These are phyloP conservation scores for Cochlearius cochlearius DNA, from an alignment of 2,113 vertebrate genomes.

Conservation along the genomic window DNA sequence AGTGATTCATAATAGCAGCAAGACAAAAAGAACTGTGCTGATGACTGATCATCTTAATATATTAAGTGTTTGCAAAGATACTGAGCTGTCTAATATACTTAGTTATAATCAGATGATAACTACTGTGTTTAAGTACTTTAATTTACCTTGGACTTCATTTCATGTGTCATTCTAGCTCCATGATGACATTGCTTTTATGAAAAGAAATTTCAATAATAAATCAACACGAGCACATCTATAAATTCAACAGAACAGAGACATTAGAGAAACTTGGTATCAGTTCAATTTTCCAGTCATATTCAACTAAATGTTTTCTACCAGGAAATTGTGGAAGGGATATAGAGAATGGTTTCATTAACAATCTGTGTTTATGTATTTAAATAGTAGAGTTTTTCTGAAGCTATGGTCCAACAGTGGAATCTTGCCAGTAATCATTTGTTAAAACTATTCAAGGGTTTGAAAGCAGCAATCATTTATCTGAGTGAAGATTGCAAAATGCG, in stretches of 20 bases:
- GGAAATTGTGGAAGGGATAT: not conserved
- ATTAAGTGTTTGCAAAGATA: conserved; percentile 55
- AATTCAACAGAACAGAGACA: not conserved
- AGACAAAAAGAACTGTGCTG: not conserved
- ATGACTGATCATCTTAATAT: conserved; percentile 54
- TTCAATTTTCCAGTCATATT: not conserved
- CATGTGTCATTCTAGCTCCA: not conserved
- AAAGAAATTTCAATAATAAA: conserved; percentile 40
- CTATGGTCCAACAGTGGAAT: not conserved
- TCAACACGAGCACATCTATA: not conserved
- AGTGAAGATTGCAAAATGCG: not conserved
- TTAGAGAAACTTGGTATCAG: conserved; percentile 7
- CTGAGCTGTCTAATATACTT: conserved; percentile 27
- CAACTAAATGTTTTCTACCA: not conserved
- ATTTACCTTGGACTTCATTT: conserved; percentile 46
- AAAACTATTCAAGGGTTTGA: conserved; percentile 25
- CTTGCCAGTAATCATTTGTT: conserved; percentile 25
- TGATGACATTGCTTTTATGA: not conserved
- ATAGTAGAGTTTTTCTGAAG: not conserved
- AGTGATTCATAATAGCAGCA: conserved; percentile 24
- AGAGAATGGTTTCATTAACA: not conserved
- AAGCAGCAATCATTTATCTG: conserved; percentile 38
- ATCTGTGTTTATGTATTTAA: conserved; percentile 4
- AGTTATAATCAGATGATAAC: conserved; percentile 43
- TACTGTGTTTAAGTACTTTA: conserved; percentile 40